Evolutionary conservation across 2,113 vertebrate genomes (phyloP).

Genomic region (Genyomyrus donnyi): DNA sequence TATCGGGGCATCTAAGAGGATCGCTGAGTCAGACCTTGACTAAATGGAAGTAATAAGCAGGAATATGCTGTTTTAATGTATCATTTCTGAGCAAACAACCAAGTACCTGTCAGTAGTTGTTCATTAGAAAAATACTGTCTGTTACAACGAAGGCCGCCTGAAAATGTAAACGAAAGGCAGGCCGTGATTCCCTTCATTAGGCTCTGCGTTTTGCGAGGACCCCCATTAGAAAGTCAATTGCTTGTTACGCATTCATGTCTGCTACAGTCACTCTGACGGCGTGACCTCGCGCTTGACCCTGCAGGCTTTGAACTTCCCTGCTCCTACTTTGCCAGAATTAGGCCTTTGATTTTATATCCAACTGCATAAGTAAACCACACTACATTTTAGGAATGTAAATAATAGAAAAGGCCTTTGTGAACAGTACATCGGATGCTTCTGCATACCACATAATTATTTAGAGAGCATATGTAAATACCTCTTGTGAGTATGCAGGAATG

Average conservation of each 20-base stretch:
- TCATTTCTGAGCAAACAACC: constrained; percentile 30
- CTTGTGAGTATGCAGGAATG: constrained; percentile 58
- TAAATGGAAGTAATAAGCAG: constrained; percentile 44
- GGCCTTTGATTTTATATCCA: constrained; percentile 53
- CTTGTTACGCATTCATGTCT: constrained; percentile 52
- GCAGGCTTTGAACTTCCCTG: constrained; percentile 51
- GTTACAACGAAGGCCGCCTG: constrained; percentile 38
- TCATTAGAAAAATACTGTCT: constrained; percentile 39
- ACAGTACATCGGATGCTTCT: constrained; percentile 54
- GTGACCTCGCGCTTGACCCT: constrained; percentile 59
- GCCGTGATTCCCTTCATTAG: constrained; percentile 46
- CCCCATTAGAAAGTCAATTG: constrained; percentile 62
- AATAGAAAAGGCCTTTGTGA: constrained; percentile 57
- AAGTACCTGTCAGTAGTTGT: constrained; percentile 21
- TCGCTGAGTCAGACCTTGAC: constrained; percentile 35
- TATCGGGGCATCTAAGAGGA: not conserved
- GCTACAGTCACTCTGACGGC: constrained; percentile 48
- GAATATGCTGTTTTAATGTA: constrained; percentile 33
- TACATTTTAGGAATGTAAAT: constrained; percentile 62
- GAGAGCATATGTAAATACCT: constrained; percentile 61
- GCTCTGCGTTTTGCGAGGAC: constrained; percentile 51
- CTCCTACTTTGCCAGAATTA: constrained; percentile 35
- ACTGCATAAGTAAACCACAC: constrained; percentile 58
- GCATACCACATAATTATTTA: constrained; percentile 58
- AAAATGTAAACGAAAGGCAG: constrained; percentile 44